Evolutionary conservation across 2,797 vertebrate species (phyloP), one percentile per base, ranked within the genome.

Genomic region (Arnoldichthys spilopterus): DNA sequence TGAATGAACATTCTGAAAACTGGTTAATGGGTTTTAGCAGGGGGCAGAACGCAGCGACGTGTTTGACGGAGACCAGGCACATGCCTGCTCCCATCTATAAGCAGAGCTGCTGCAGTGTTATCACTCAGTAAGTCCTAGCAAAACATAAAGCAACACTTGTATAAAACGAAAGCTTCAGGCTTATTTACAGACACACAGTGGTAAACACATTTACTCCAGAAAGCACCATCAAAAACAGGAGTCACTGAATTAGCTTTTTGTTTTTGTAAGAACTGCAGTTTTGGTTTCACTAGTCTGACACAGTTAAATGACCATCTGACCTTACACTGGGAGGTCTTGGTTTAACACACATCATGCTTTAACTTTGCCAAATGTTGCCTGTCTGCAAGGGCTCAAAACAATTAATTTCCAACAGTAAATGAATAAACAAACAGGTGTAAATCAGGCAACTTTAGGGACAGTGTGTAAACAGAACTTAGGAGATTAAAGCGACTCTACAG

Each of bases 291-390:
- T 64, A 43, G 43, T 77, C 47, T 59, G 51, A 45, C 71, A 78
- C 49, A 54, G 54, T 76, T 70, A 67, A 91, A 92, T 90, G 58
- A 82, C 68, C 76, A 77, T 47, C 66, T 82, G 68, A 83, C 40
- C 45, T 53, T 62, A 56, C 37, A 76, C 78, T 81, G 47, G 56
- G 45, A 80, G 85, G 87, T 85, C 88, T 87, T 82, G 62, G 40
- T 72, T 59, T 83, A 83, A 90, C 76, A 79, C 84, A 90, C 91
- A 91, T 92, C 91, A 95, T 95, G 94, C 93, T 96, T 96, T 94
- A 94, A 93, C 94, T 96, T 93, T 94, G 95, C 95, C 95, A 96
- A 96, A 91, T 93, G 96, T 96, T 98, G 96, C 96, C 96, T 97
- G 96, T 97, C 96, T 97, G 96, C 96, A 95, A 95, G 90, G 96